Evolutionary conservation across 2,888 invertebrate species (phyloP), one percentile per base, ranked within the genome.

Genomic region (Drosophila suboccidentalis): DNA sequence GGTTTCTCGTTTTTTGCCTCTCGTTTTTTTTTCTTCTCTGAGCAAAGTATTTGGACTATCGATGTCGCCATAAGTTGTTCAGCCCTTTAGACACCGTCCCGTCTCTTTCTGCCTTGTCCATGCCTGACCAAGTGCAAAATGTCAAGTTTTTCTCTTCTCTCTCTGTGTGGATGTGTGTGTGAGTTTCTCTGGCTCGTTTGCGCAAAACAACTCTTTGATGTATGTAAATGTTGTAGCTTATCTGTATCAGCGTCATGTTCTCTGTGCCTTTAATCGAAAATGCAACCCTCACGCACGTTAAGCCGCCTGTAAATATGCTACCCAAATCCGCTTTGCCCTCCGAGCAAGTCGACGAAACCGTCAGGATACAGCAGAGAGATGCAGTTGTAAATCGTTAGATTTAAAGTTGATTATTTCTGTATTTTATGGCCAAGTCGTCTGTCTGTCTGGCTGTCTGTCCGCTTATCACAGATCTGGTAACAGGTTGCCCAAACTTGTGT

Each of bases 1-100:
- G 90, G 68, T 72, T 83, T 73, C 64, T 74, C 74, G 57, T 51
- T 67, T 59, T 60, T 70, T 71, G 41, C 19, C 26, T 13, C 29
- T 39, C 39, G 15, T 71, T 71, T 80, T 51, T 58, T 61, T 26
- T 6, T 80, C n/a, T 73, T 71, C 66, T 69, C 59, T 59, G 61
- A 36, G 46, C 51, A 68, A 55, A 69, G 88, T 85, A 87, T 86
- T 89, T 89, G 86, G 85, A 79, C 90, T 87, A 87, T 87, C 86
- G 86, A 89, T 87, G 86, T 87, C 86, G 90, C 88, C 84, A 89
- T 85, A 85, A 85, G 89, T 84, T 84, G 84, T 87, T 66, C 75
- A 68, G 83, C 83, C 60, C 83, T 88, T 88, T 74, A 88, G 75
- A 77, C 80, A 49, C 19, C 57, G 64, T 26, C 8, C 38, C 61